These are phyloP conservation scores for Antechinus stuartii DNA, from an alignment of 2,113 vertebrate species.

Conservation along the genomic window DNA sequence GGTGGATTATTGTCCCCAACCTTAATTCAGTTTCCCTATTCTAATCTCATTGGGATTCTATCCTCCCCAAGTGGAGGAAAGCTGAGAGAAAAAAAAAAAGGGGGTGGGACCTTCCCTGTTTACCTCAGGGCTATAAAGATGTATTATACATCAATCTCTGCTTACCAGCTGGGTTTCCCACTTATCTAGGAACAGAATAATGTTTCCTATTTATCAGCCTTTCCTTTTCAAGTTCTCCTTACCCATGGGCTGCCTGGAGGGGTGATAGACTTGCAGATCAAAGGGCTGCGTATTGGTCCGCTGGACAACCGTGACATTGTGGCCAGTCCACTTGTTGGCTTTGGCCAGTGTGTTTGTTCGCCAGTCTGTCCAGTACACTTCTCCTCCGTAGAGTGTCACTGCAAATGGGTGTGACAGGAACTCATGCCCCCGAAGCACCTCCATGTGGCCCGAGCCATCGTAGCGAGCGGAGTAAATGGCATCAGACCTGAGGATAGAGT, in stretches of 20 bases:
- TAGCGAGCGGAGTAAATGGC: slow-evolving; percentile 98
- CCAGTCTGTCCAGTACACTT: slow-evolving; percentile 99
- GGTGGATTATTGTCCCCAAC: neutral
- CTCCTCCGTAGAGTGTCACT: slow-evolving; percentile 96
- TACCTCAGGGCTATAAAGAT: neutral
- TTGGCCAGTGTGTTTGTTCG: slow-evolving; percentile 97
- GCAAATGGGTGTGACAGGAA: slow-evolving; percentile 97
- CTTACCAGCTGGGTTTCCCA: neutral
- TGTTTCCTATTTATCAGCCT: neutral
- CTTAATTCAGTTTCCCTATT: neutral
- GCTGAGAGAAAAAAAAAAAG: neutral
- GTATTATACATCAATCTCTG: neutral
- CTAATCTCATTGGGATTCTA: neutral
- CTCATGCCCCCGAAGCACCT: slow-evolving; percentile 96
- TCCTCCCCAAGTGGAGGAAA: neutral
- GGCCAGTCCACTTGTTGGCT: slow-evolving; percentile 98
- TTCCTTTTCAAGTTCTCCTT: slow-evolving; percentile 60
- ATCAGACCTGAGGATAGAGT: slow-evolving; percentile 89
- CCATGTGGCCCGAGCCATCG: slow-evolving; percentile 96
- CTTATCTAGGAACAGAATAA: neutral
- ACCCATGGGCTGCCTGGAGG: slow-evolving; percentile 96
- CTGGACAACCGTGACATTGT: slow-evolving; percentile 97
- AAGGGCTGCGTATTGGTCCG: slow-evolving; percentile 98
- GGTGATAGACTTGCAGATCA: slow-evolving; percentile 98
- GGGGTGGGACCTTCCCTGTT: neutral